Base-by-base conservation (phyloP, 2,797 vertebrate genomes). In the Buceros bicornis region DNA sequence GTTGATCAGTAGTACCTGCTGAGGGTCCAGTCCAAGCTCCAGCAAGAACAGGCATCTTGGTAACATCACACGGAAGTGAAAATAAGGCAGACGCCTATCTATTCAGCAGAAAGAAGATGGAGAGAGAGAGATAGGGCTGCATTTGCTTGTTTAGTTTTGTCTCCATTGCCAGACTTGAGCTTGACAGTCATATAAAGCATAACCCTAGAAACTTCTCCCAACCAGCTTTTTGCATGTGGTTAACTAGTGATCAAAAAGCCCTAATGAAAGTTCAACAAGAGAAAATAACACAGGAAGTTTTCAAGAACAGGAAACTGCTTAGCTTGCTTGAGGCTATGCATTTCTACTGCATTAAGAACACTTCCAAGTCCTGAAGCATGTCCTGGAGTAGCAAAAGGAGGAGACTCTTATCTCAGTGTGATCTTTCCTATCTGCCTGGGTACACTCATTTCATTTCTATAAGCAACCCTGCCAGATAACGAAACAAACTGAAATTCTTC, bases 161-260 rank as follows among this genome's bases (percentile, higher is more conserved):
- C 70, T 8, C 48, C 54, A 64, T 51, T 79, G 10, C 40, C 54
- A 79, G 51, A 91, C 18, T 76, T 72, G 45, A 91, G 56, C 50
- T 91, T 86, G 74, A 80, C 81, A 93, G 72, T 40, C 35, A 85
- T 67, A 71, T 67, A 85, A 94, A 61, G 57, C 48, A 70, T 31
- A 95, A 77, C 16, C n/a, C 16, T 78, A 18, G 66, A 81, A 91
- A 87, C 47, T 83, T 79, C 62, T 61, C 20, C 40, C 77, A 90
- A 72, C 10, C 31, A 87, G 61, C 10, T 85, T 94, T 92, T 88
- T 85, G 33, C 47, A 65, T 57, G 50, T 11, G 51, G 7, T 40
- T 60, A 74, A 60, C 29, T 47, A 82, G 43, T 60, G 47, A 74
- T 66, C 7, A 70, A 84, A 82, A 93, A 84, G 25, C 28, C 16